Conservation (phyloP, 2,797 vertebrate genomes). For the Helarctos malayanus region DNA sequence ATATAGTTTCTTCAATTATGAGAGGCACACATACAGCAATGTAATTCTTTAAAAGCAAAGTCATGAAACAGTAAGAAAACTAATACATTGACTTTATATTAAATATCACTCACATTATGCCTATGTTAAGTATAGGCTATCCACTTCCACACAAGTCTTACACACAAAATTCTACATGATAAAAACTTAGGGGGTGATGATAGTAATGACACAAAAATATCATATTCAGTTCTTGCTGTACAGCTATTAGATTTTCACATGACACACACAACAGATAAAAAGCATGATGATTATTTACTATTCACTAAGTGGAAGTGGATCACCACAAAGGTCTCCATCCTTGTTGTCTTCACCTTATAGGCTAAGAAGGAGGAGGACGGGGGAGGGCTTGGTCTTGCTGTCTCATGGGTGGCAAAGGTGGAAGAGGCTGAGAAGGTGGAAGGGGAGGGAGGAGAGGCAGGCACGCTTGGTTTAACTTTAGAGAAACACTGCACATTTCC, state of each 20-base stretch:
- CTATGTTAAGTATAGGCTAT: not conserved
- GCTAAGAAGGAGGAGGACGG: not conserved
- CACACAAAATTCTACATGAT: not conserved
- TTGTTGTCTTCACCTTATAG: not conserved
- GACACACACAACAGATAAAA: not conserved
- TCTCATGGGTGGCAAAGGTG: not conserved
- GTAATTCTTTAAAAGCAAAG: not conserved
- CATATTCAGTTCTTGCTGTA: not conserved
- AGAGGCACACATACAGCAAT: not conserved
- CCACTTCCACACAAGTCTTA: not conserved
- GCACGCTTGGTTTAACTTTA: not conserved
- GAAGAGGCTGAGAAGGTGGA: not conserved
- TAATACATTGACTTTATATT: not conserved
- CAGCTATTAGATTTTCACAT: not conserved
- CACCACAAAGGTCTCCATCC: not conserved
- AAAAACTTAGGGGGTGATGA: not conserved
- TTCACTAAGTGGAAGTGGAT: not conserved
- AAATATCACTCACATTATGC: not conserved
- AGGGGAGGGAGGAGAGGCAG: not conserved
- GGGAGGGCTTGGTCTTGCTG: not conserved
- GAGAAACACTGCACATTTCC: not conserved
- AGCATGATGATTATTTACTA: not conserved
- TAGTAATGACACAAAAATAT: not conserved
- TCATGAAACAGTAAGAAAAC: not conserved
- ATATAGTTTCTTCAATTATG: not conserved